phyloP scores from a whole-genome alignment of 2,797 vertebrate species.

The Myotis findleyi region DNA sequence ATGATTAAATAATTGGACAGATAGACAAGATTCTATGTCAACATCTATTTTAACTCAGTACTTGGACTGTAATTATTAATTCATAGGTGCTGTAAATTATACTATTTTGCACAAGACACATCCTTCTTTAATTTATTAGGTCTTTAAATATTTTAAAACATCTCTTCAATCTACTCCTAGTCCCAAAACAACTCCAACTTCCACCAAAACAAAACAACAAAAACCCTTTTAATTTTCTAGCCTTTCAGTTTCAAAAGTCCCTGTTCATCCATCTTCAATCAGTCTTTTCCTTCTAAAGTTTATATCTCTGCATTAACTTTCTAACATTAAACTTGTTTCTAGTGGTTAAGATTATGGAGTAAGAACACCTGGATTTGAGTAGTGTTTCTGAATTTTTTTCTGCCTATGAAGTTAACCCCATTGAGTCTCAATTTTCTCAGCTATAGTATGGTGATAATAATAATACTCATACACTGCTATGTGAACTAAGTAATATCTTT shows the following conservation, averaged over 20 bases:
- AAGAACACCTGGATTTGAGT: neutral
- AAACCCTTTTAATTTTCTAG: neutral
- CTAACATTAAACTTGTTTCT: neutral
- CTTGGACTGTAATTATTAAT: neutral
- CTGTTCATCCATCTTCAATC: neutral
- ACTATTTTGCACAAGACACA: neutral
- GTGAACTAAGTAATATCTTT: neutral
- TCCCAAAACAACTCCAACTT: neutral
- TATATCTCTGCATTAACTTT: neutral
- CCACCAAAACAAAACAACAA: neutral
- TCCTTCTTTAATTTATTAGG: neutral
- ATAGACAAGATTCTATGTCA: neutral
- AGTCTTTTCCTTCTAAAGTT: neutral
- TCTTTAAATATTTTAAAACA: conserved; percentile 53
- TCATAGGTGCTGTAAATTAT: neutral
- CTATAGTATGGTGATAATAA: neutral
- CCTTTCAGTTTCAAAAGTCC: neutral
- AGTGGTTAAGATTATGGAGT: neutral
- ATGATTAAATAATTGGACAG: neutral
- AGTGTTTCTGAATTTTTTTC: neutral
- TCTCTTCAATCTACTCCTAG: neutral
- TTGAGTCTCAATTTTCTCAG: neutral
- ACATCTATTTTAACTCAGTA: neutral
- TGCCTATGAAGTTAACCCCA: neutral
- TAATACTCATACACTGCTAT: neutral